A percentile compares a stretch with the other conserved stretches of the same genome.
Conservation (phyloP, 2,797 vertebrate genomes). For the Streptopelia turtur region DNA sequence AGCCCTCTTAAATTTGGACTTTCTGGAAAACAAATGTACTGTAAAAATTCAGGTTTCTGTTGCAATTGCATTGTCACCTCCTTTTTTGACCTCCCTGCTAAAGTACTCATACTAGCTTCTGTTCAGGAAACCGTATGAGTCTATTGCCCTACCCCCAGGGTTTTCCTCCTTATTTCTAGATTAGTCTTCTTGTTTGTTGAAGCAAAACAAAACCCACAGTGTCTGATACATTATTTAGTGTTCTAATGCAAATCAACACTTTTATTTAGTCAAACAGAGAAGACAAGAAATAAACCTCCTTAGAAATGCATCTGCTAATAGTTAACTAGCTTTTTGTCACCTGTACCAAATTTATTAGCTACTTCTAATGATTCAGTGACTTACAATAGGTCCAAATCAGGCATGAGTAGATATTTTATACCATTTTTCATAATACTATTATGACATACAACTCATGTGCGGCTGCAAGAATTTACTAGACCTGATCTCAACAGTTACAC, state of each 20-base stretch:
- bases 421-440: background rate
- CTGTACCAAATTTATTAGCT: background rate
- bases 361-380: background rate
- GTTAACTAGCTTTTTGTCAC: background rate
- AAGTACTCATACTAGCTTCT: background rate
- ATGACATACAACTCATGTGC: background rate
- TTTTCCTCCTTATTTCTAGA: background rate
- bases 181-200: background rate
- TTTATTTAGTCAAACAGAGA: background rate
- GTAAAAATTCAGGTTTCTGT: background rate
- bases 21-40: background rate
- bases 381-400: background rate
- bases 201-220: background rate
- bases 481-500: background rate
- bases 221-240: background rate
- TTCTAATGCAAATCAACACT: background rate
- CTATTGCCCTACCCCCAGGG: background rate
- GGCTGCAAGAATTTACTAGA: background rate
- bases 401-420: background rate
- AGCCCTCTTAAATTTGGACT: background rate
- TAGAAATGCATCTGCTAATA: background rate
- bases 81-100: background rate
- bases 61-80: too few species aligned
- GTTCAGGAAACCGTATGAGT: background rate
- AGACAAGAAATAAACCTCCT: background rate